Percentiles rank a stretch among this genome's conserved stretches.
These are phyloP conservation scores for Rhaphigaster nebulosa DNA, from an alignment of 2,888 invertebrate genomes.

Conservation along the genomic window DNA sequence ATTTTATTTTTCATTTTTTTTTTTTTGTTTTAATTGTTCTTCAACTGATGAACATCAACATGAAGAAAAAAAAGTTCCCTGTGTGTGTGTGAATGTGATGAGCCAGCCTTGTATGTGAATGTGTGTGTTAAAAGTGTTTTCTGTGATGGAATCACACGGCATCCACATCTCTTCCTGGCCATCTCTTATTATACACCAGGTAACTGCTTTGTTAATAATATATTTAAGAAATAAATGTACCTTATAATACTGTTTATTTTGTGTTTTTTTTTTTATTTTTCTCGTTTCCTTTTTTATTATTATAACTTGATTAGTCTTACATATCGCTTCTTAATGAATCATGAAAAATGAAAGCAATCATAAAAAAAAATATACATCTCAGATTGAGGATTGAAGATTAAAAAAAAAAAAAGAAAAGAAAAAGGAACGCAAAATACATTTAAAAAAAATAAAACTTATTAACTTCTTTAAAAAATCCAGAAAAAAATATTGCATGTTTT, in stretches of 20 bases:
- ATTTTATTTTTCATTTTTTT: not conserved
- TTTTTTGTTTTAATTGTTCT: conserved; percentile 46
- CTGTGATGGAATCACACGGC: conserved; percentile 57
- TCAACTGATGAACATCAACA: conserved; percentile 6
- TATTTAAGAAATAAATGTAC: conserved; percentile 54
- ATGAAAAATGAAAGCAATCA: not conserved
- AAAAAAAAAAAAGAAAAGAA: conserved; percentile 9
- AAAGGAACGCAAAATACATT: not conserved
- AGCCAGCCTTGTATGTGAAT: conserved; percentile 56
- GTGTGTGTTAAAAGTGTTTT: conserved; percentile 56
- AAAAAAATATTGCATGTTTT: not conserved
- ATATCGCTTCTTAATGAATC: not conserved
- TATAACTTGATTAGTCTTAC: not conserved
- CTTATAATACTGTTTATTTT: conserved; percentile 47
- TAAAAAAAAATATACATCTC: not conserved
- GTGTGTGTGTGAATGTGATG: conserved; percentile 58
- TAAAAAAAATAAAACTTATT: no score
- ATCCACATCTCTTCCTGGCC: conserved; percentile 56
- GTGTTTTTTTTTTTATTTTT: conserved; percentile 12
- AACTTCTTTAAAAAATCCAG: not conserved
- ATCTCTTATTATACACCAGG: conserved; percentile 53
- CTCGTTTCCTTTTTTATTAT: not conserved
- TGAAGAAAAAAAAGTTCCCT: conserved; percentile 24
- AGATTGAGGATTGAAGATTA: not conserved
- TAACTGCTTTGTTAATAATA: conserved; percentile 56